Base-by-base conservation (phyloP, 1,140 invertebrate species). In the Cotesia glomerata region DNA sequence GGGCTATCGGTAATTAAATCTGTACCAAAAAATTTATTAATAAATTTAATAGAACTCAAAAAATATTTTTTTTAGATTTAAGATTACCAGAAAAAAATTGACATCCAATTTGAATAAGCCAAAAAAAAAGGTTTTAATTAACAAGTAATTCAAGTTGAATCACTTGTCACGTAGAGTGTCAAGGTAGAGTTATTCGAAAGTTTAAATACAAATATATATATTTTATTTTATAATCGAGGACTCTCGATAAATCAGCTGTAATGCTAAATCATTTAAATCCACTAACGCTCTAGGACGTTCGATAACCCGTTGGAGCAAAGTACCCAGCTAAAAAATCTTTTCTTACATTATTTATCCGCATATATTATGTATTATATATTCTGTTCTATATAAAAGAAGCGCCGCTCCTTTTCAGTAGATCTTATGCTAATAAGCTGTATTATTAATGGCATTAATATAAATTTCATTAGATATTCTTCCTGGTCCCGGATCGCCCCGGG, bases 151-250 rank as follows among this genome's bases (percentile, higher is more conserved):
- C 39, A 67, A 67, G 49, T 67, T 67, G n/a, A 9, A 51, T 67
- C 26, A 49, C 65, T 67, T 67, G 65, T 67, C 65, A 67, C 65
- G 65, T 67, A 67, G 14, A 67, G 65, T 52, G 65, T 67, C 65
- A 67, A 67, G 65, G 62, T 9, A 64, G 35, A n/a, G 13, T 39
- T 49, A 35, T 64, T 64, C 62, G 65, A 67, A 67, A 67, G 65
- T 67, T 4, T 32, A 11, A 54, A 54, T 51, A 18, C 8, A 18
- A 8, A 58, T 18, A 18, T 49, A 45, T 45, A 45, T 45, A 45
- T 45, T 9, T 45, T 45, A 45, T 45, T 45, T 45, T 45, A 45
- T 11, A 45, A 45, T 34, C 61, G 36, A 63, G 34, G 61, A 63
- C 36, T 63, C 34, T n/a, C 34, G 9, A 67, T 67, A 54, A 35